Evolutionary conservation across 2,797 vertebrate species (phyloP).

Genomic region (Thalassophryne amazonica): DNA sequence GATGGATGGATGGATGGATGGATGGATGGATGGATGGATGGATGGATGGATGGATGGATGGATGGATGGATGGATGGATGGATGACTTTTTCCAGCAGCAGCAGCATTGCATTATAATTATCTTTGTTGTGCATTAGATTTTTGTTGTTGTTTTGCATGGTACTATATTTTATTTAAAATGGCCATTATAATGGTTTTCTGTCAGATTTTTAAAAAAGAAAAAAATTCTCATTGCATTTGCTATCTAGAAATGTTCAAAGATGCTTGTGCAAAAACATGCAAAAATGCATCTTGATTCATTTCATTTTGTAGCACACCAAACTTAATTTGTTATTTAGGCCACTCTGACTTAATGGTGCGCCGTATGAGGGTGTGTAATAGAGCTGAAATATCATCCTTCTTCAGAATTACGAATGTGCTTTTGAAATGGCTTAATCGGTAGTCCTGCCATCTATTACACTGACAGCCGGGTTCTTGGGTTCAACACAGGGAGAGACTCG

Average conservation of each 20-base stretch:
- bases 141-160: too few relatives aligned
- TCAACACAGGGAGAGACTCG: constrained; percentile 9
- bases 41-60: too few relatives aligned
- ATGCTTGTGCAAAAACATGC: too few relatives aligned
- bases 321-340: constrained; percentile 10
- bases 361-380: constrained; percentile 6
- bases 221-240: background rate
- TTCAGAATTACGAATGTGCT: constrained; percentile 16
- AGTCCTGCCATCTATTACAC: constrained; percentile 31
- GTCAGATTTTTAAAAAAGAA: too few relatives aligned
- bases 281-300: background rate
- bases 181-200: too few relatives aligned
- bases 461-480: constrained; percentile 24
- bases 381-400: constrained; percentile 16
- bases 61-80: too few relatives aligned
- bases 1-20: too few relatives aligned
- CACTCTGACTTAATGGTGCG: constrained; percentile 2
- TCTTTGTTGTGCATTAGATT: too few relatives aligned
- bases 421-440: constrained; percentile 33
- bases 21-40: too few relatives aligned
- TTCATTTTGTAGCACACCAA: constrained; percentile 3
- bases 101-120: too few relatives aligned
- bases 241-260: background rate
- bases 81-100: too few relatives aligned
- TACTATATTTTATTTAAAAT: too few relatives aligned